Evolutionary conservation across 2,797 vertebrate species (phyloP).

Genomic region (Mormyrops attenuatus): DNA sequence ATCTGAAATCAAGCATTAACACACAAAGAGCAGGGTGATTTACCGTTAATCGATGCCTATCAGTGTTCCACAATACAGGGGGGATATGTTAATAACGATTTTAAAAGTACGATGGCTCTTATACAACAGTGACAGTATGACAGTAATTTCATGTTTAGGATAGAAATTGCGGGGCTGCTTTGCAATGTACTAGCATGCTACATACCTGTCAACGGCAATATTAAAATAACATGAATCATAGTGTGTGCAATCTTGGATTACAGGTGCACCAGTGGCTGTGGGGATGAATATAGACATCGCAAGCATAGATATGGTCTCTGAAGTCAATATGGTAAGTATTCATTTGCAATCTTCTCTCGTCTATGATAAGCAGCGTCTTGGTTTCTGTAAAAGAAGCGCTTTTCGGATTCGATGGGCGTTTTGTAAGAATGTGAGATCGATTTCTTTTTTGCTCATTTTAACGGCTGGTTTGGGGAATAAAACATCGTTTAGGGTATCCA

Average conservation of each 20-base stretch:
- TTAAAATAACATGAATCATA: not conserved
- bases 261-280: conserved; percentile 89
- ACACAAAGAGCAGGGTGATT: not conserved
- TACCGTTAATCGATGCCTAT: not conserved
- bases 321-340: conserved; percentile 97
- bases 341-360: conserved; percentile 22
- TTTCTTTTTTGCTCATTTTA: not conserved
- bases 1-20: not conserved
- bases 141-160: not conserved
- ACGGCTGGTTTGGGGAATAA: not conserved
- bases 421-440: not conserved
- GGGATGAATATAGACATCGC: conserved; percentile 99
- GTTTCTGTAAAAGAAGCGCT: not conserved
- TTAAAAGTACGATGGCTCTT: not conserved
- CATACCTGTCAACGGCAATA: not conserved
- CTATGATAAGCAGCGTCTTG: not conserved
- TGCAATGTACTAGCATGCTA: not conserved
- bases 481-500: not conserved
- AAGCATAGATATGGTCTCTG: conserved; percentile 97
- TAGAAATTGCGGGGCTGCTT: not conserved
- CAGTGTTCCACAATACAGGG: not conserved
- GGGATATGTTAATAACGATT: not conserved
- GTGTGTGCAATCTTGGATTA: conserved; percentile 46
- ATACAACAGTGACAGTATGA: not conserved
- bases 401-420: not conserved